phyloP scores from a whole-genome alignment of 2,113 vertebrate genomes.

The Elgaria multicarinata region DNA sequence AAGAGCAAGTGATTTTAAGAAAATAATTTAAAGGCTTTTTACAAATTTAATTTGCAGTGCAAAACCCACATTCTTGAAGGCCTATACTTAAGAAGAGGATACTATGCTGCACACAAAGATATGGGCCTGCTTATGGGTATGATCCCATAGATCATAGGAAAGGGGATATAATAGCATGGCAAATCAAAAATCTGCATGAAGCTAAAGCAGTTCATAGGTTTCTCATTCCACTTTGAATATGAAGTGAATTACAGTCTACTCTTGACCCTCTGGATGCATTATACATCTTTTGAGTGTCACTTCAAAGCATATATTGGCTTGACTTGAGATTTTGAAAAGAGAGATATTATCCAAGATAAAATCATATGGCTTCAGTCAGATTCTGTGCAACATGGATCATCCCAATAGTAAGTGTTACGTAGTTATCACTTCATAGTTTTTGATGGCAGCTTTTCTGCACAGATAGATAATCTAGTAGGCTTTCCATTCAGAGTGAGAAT shows the following conservation, averaged over 20 bases:
- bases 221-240: neutral
- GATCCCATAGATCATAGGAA: neutral
- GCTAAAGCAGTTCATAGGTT: neutral
- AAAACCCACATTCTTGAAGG: neutral
- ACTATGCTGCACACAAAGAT: fast-evolving
- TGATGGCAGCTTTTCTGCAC: neutral
- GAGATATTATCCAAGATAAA: slow-evolving; percentile 9
- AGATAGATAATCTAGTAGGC: neutral
- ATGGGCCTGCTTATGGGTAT: neutral
- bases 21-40: neutral
- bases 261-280: neutral
- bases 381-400: neutral
- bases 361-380: neutral
- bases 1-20: slow-evolving; percentile 41
- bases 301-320: neutral
- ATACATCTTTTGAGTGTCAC: slow-evolving; percentile 15
- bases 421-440: neutral
- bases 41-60: slow-evolving; percentile 3
- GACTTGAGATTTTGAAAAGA: neutral
- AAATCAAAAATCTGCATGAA: slow-evolving; percentile 9
- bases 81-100: neutral
- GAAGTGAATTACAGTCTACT: neutral
- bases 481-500: neutral
- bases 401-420: neutral
- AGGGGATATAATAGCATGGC: neutral